Base-by-base conservation (phyloP, 53 echinoderm and acorn worm genomes). In the Hippasteria phrygiana region DNA sequence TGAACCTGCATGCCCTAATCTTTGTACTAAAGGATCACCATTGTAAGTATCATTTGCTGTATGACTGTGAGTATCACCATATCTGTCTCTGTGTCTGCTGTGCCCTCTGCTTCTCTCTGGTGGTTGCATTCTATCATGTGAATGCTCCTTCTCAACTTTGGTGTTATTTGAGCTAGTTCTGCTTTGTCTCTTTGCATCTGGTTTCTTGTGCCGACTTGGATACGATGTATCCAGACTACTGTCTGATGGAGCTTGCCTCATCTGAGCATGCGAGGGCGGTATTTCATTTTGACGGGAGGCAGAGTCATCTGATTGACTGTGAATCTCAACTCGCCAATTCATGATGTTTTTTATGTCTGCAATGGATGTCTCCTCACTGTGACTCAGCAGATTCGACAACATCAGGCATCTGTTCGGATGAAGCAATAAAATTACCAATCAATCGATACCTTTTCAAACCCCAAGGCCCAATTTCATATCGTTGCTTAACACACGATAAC, bases 311-410 rank as follows among this genome's bases (percentile, higher is more conserved):
- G 81, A 63, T 29, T 62, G 81, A 45, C 26, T 63, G 16, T 42
- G 65, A 64, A 81, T 62, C 39, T 81, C 81, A 4, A 38, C 28
- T 65, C 38, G 43, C 81, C 81, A 81, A 18, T 81, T 81, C 37
- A 64, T 35, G 13, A 64, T 63, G 45, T 81, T 65, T 31, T 43
- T 43, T 8, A 81, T 17, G 81, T 81, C 65, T 11, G 81, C 26
- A 12, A 42, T 38, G 65, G 81, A 64, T 32, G 38, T 65, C 46
- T 81, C 65, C 13, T 26, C 42, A 10, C 31, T 65, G 81, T 81
- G 81, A 36, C 81, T 66, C 31, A 81, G 65, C 28, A 81, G 42
- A 47, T 43, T 43, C n/a, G 81, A 65, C 43, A 81, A 34, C 3
- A 45, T 81, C 27, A 45, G 28, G 46, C 81, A 81, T 43, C 81